Conservation (phyloP, 2,797 vertebrate species). For the Sebastes hubbsi region DNA sequence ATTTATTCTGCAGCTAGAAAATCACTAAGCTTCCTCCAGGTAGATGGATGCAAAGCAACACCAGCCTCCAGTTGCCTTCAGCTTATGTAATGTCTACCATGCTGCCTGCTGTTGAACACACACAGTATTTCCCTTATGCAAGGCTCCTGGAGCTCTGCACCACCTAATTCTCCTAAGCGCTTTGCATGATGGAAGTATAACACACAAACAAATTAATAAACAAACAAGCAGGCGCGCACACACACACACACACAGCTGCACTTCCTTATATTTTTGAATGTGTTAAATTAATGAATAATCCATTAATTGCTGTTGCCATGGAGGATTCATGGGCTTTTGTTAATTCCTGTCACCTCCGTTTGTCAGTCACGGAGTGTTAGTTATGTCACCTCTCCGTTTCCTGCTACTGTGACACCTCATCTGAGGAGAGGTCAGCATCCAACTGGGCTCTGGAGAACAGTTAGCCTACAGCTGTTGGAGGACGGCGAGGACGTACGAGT, state of each 20-base stretch:
- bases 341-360: constrained; percentile 54
- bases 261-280: constrained; percentile 15
- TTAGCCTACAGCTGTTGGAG: constrained; percentile 51
- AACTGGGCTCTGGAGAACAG: constrained; percentile 50
- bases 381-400: constrained; percentile 56
- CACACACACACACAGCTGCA: constrained; percentile 6
- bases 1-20: constrained; percentile 13
- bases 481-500: constrained; percentile 33
- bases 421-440: constrained; percentile 55
- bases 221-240: not conserved
- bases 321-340: constrained; percentile 29
- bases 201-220: constrained; percentile 3
- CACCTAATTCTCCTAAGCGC: not conserved
- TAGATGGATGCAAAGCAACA: constrained; percentile 13
- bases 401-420: constrained; percentile 51
- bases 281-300: constrained; percentile 48
- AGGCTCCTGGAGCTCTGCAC: not conserved
- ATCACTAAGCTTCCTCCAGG: constrained; percentile 6
- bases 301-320: constrained; percentile 32
- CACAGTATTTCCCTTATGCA: not conserved
- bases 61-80: constrained; percentile 13
- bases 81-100: constrained; percentile 22
- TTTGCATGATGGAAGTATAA: not conserved
- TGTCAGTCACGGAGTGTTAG: constrained; percentile 59
- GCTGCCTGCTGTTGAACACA: constrained; percentile 6